Evolutionary conservation across 2,888 invertebrate genomes (phyloP), one percentile per base, ranked within the genome.

Genomic region (Plebejus argus): DNA sequence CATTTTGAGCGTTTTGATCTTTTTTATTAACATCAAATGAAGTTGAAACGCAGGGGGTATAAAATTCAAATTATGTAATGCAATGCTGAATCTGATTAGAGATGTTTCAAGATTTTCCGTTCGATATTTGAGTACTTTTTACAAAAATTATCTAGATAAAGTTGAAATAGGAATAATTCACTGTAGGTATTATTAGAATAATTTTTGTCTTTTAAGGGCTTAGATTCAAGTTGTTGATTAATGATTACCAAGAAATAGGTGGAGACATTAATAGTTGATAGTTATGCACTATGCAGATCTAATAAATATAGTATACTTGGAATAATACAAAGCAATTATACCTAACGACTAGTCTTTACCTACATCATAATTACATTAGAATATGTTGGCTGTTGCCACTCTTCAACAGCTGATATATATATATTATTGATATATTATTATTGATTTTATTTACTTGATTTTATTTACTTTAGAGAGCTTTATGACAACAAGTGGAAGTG

Each of bases 281-380:
- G 28, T 20, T 18, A 66, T 66, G 28, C 66, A 28, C 10, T 18
- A 66, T 66, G 28, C 66, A 28, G 66, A 66, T 28, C 28, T 28
- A 28, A 61, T 61, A 12, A 23, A 1, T 66, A 58, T 66, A 66
- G 6, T 66, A 15, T 66, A 23, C 23, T 10, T 61, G 66, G 66
- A 66, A 66, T 28, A 66, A 66, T 66, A 66, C 28, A 66, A 18
- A 66, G 28, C 18, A 66, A 66, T 66, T 66, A 66, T 66, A 23
- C 28, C 15, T 66, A 66, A 66, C 8, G 18, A 66, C 18, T 66
- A 20, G 28, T 33, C 23, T 61, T 61, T 66, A 66, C 33, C 28
- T 28, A 33, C 12, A 28, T 33, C 6, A 28, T 66, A 66, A 66
- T 66, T 12, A 66, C 15, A 66, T 28, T 66, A 66, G 12, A 23